phyloP scores from a whole-genome alignment of 2,888 invertebrate species.

The Aporophyla lueneburgensis region DNA sequence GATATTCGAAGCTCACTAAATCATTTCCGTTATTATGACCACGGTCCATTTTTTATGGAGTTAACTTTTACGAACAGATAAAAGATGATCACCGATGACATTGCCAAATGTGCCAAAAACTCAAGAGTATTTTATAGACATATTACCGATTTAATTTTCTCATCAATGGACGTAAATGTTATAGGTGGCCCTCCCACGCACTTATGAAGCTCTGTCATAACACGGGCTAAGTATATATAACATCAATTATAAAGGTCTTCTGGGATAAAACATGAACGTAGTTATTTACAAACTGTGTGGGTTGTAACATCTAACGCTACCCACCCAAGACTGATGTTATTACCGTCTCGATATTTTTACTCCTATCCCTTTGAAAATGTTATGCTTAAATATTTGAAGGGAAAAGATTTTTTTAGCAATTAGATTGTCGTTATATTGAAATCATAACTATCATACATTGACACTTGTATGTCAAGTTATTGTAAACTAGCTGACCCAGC shows the following conservation, averaged over 20 bases:
- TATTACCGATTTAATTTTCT: conserved; percentile 7
- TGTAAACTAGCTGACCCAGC: too few relatives aligned
- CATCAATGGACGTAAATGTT: not conserved
- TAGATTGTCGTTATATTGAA: not conserved
- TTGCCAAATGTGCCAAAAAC: not conserved
- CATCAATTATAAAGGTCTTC: conserved; percentile 23
- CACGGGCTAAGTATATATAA: conserved; percentile 12
- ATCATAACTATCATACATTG: not conserved
- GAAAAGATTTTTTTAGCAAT: not conserved
- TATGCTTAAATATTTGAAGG: not conserved
- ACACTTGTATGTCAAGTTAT: too few relatives aligned
- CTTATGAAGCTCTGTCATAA: not conserved
- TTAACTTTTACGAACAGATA: conserved; percentile 20
- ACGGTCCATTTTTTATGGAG: conserved; percentile 13
- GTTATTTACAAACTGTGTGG: conserved; percentile 42
- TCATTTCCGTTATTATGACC: conserved; percentile 7
- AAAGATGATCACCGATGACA: conserved; percentile 26
- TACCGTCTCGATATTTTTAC: conserved; percentile 31
- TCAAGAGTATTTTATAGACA: conserved; percentile 5
- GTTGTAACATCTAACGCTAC: conserved; percentile 18
- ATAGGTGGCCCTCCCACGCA: conserved; percentile 14
- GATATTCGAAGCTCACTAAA: not conserved
- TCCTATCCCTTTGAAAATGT: conserved; percentile 6
- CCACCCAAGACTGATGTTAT: conserved; percentile 17
- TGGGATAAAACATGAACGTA: not conserved